phyloP scores from a whole-genome alignment of 2,888 invertebrate species.

The Meiosimyza platycephala region DNA sequence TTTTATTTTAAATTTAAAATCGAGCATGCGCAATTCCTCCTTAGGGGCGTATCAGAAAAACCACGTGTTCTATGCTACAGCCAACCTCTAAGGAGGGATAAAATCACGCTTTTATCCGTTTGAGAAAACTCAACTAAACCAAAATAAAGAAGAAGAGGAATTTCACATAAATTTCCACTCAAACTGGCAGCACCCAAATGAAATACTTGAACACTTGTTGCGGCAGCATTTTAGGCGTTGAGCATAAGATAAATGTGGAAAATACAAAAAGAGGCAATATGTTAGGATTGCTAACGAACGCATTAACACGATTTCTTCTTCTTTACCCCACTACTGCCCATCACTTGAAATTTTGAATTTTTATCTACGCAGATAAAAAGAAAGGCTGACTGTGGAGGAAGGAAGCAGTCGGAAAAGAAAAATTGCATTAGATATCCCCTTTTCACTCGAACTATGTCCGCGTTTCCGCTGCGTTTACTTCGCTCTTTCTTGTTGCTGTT shows the following conservation, averaged over 20 bases:
- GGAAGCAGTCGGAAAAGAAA: neutral
- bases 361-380: neutral
- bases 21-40: conserved; percentile 17
- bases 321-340: neutral
- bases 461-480: conserved; percentile 11
- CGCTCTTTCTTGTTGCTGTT: conserved; percentile 12
- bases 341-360: neutral
- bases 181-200: neutral
- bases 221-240: neutral
- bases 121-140: neutral
- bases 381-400: neutral
- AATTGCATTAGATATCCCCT: neutral
- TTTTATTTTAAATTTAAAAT: conserved; percentile 1
- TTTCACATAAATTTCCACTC: conserved; percentile 13
- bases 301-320: neutral
- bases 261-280: neutral
- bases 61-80: conserved; percentile 1
- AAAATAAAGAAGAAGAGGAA: neutral
- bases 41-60: neutral
- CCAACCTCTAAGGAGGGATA: conserved; percentile 15
- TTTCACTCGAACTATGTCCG: neutral
- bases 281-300: no score
- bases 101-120: neutral
- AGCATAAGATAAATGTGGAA: no score
- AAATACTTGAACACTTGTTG: neutral